Percentiles rank a stretch among this genome's conserved stretches.
These are phyloP conservation scores for Globia sparganii DNA, from an alignment of 2,888 invertebrate species.

Conservation along the genomic window DNA sequence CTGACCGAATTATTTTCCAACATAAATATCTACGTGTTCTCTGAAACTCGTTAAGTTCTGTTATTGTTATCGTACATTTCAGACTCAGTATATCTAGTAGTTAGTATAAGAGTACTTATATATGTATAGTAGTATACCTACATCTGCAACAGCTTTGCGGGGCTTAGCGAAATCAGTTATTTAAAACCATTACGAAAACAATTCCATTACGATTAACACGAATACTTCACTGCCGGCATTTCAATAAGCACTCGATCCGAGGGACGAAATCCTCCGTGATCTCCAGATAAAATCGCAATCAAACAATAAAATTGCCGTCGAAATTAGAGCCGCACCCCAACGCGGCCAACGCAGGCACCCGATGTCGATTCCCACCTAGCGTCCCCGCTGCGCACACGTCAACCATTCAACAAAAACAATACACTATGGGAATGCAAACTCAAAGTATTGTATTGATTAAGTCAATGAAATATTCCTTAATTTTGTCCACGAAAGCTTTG, in stretches of 20 bases:
- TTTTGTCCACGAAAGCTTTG: constrained; percentile 79
- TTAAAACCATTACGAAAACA: constrained; percentile 62
- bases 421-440: constrained; percentile 87
- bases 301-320: constrained; percentile 82
- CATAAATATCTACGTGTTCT: background rate
- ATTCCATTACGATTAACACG: constrained; percentile 64
- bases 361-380: constrained; percentile 86
- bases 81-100: background rate
- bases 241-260: constrained; percentile 68
- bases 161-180: constrained; percentile 52
- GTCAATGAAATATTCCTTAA: constrained; percentile 86
- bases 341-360: constrained; percentile 81
- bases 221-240: constrained; percentile 61
- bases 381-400: constrained; percentile 78
- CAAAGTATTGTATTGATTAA: constrained; percentile 89
- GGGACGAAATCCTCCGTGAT: constrained; percentile 84
- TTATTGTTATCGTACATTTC: background rate
- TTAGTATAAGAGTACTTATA: background rate
- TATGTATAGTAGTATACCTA: background rate
- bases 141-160: constrained; percentile 41
- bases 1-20: background rate
- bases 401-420: constrained; percentile 86
- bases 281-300: constrained; percentile 89
- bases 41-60: background rate
- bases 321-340: constrained; percentile 80